A percentile compares a stretch with the other conserved stretches of the same genome.
These are phyloP conservation scores for Tadarida brasiliensis DNA, from an alignment of 2,797 vertebrate genomes.

Conservation along the genomic window DNA sequence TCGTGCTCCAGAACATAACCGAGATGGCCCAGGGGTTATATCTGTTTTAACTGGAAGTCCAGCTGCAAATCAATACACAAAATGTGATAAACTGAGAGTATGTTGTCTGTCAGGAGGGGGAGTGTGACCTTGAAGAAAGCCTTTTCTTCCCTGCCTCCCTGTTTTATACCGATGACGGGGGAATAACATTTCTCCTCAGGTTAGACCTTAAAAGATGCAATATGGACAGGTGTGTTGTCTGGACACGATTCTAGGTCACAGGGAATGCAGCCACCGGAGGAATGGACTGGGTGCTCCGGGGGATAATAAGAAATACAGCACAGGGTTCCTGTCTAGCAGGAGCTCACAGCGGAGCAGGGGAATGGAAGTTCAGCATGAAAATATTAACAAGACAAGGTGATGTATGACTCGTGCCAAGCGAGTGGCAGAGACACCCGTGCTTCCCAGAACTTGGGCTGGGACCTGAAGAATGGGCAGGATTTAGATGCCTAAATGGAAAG, in stretches of 20 bases:
- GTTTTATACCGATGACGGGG: not conserved
- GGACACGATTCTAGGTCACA: not conserved
- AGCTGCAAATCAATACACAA: conserved; percentile 89
- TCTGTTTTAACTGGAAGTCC: conserved; percentile 99
- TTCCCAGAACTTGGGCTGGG: not conserved
- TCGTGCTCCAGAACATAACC: conserved; percentile 97
- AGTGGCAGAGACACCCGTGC: not conserved
- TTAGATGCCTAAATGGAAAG: not conserved
- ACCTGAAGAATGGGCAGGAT: not conserved
- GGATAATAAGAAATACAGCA: not conserved
- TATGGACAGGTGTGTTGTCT: rapidly evolving
- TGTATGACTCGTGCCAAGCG: not conserved
- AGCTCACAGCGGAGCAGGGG: not conserved
- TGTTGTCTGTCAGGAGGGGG: conserved; percentile 11
- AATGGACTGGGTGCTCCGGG: not conserved
- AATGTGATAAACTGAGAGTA: conserved; percentile 71
- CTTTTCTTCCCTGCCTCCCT: conserved; percentile 38
- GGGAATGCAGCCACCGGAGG: not conserved
- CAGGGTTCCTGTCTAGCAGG: not conserved
- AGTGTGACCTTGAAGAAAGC: conserved; percentile 58
- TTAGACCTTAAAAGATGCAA: not conserved
- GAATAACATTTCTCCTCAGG: not conserved
- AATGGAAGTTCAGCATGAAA: not conserved
- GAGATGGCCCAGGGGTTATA: conserved; percentile 96
- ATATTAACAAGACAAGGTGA: not conserved